Evolutionary conservation across 2,888 invertebrate genomes (phyloP).

Genomic region (Strigamia transsilvanica): DNA sequence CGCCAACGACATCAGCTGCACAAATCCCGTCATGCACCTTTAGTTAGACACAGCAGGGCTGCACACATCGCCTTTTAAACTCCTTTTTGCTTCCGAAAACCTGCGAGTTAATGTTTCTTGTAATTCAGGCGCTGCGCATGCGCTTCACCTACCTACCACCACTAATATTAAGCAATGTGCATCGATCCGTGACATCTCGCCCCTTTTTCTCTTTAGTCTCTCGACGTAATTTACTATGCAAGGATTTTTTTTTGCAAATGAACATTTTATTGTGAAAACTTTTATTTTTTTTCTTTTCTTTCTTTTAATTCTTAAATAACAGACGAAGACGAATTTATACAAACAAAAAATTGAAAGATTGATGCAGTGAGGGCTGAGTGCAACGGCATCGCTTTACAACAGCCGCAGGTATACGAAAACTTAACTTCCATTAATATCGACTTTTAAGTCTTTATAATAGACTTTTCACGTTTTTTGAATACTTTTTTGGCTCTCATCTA

Average conservation of each 20-base stretch:
- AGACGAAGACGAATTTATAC: background rate
- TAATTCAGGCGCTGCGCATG: conserved; percentile 28
- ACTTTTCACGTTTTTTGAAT: background rate
- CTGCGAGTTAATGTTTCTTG: conserved; percentile 33
- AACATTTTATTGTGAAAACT: background rate
- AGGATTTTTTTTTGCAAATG: background rate
- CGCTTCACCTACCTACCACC: conserved; percentile 7
- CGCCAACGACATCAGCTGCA: conserved; percentile 36
- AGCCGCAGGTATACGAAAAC: background rate
- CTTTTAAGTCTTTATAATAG: conserved; percentile 30
- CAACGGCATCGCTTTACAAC: conserved; percentile 5
- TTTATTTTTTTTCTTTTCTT: background rate
- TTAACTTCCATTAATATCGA: conserved; percentile 17
- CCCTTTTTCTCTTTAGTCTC: conserved; percentile 9
- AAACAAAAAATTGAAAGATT: conserved; percentile 1
- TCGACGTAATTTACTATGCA: conserved; percentile 26
- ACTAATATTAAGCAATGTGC: conserved; percentile 42
- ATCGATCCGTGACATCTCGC: conserved; percentile 42
- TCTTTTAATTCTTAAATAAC: background rate
- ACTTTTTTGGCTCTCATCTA: background rate
- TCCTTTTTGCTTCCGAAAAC: background rate
- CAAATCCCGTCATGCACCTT: conserved; percentile 44
- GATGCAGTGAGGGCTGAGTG: background rate
- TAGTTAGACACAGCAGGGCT: conserved; percentile 19
- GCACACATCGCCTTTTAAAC: conserved; percentile 33